Base-by-base conservation (phyloP, 2,888 invertebrate species). In the Tineola bisselliella region DNA sequence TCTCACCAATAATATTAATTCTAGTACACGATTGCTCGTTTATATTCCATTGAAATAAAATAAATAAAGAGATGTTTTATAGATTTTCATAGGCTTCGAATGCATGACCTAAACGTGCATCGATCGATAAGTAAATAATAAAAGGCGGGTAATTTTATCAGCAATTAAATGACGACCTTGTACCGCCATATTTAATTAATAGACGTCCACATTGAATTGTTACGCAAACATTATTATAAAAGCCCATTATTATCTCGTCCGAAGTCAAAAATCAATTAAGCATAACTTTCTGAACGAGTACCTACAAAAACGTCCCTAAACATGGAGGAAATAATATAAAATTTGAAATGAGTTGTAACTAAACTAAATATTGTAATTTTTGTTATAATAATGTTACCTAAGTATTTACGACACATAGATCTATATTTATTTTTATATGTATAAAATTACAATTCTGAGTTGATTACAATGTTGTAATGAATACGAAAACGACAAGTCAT, bases 261-360 rank as follows among this genome's bases (percentile, higher is more conserved):
- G 48, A 48, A 48, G 48, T n/a, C 48, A 48, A 56, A 30, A 56
- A 56, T 56, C 56, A 56, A 56, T 56, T 56, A 56, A 18, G 56
- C 30, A 10, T 2, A 56, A 30, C 56, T 56, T 30, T 56, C 30
- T 56, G 56, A 56, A 56, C 56, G 8, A 5, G 18, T 15, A 48
- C 48, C 10, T 38, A 10, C 3, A 10, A 38, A 38, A 25, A 25
- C 25, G 25, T 25, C 25, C 25, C 25, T 25, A 25, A 25, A 25
- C 6, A 25, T 25, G 25, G 25, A 2, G 25, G n/a, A n/a, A n/a
- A n/a, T n/a, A n/a, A n/a, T n/a, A n/a, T n/a, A n/a, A n/a, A n/a
- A n/a, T n/a, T n/a, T n/a, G n/a, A n/a, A n/a, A n/a, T n/a, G n/a
- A n/a, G n/a, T n/a, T n/a, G n/a, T n/a, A n/a, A n/a, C n/a, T n/a